phyloP scores from a whole-genome alignment of 1,140 invertebrate genomes.

The Sinonovacula constricta region DNA sequence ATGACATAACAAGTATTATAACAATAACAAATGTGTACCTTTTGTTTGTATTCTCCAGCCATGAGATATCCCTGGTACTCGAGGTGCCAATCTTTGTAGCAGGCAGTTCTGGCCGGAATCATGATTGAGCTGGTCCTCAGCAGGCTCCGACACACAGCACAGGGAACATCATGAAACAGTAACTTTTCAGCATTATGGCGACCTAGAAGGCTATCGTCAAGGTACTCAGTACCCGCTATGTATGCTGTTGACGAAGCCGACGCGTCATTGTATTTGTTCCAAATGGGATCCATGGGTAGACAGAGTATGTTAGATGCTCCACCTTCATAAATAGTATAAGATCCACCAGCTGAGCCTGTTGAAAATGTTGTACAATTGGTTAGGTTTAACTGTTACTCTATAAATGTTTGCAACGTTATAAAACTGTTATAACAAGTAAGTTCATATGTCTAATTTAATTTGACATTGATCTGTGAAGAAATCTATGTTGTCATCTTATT shows the following conservation, averaged over 20 bases:
- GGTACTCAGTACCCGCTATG: not conserved
- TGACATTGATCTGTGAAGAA: too few relatives aligned
- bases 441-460: too few relatives aligned
- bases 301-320: constrained; percentile 19
- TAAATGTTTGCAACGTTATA: too few relatives aligned
- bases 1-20: too few relatives aligned
- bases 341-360: constrained; percentile 7
- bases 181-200: not conserved
- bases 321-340: not conserved
- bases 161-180: constrained; percentile 39
- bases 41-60: too few relatives aligned
- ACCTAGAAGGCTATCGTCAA: not conserved
- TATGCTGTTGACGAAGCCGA: not conserved
- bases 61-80: constrained; percentile 56
- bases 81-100: constrained; percentile 46
- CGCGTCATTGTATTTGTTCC: not conserved
- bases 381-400: too few relatives aligned
- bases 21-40: too few relatives aligned
- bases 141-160: constrained; percentile 40
- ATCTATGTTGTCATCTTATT: too few relatives aligned
- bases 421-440: too few relatives aligned
- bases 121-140: constrained; percentile 43
- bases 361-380: too few relatives aligned
- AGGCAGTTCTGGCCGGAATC: too few relatives aligned
- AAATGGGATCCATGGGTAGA: constrained; percentile 18